Conservation (phyloP, 2,888 invertebrate species). For the Nephrotoma appendiculata region DNA sequence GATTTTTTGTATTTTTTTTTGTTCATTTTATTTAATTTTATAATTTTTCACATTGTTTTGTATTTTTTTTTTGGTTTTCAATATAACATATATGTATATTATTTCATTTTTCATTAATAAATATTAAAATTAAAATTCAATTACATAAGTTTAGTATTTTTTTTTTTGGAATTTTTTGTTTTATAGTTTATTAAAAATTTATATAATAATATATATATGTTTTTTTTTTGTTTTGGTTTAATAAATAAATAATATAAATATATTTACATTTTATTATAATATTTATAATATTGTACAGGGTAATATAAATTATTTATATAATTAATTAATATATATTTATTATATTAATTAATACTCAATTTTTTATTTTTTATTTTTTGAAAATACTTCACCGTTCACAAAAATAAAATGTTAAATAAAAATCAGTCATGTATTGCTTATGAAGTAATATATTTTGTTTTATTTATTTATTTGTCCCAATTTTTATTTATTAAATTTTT, state of each 20-base stretch:
- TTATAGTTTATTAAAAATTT: neutral
- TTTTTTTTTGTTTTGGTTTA: conserved; percentile 4
- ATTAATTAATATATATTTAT: neutral
- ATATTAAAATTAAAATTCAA: conserved; percentile 1
- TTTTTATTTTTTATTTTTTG: neutral
- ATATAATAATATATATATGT: neutral
- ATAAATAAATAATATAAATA: neutral
- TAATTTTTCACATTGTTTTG: neutral
- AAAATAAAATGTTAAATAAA: neutral
- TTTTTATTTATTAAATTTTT: neutral
- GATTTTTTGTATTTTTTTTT: neutral
- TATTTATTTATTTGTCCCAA: neutral
- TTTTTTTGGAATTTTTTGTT: neutral
- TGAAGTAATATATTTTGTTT: conserved; percentile 1
- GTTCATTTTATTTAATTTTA: neutral
- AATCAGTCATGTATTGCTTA: conserved; percentile 6
- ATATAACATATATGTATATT: neutral
- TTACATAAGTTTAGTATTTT: neutral
- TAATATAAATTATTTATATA: neutral
- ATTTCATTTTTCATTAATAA: neutral
- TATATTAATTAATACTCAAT: neutral
- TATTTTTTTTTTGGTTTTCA: neutral
- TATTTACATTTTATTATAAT: neutral
- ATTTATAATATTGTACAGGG: neutral
- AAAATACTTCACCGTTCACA: conserved; percentile 1